Evolutionary conservation across 2,113 vertebrate species (phyloP), one percentile per base, ranked within the genome.

Genomic region (Zootoca vivipara): DNA sequence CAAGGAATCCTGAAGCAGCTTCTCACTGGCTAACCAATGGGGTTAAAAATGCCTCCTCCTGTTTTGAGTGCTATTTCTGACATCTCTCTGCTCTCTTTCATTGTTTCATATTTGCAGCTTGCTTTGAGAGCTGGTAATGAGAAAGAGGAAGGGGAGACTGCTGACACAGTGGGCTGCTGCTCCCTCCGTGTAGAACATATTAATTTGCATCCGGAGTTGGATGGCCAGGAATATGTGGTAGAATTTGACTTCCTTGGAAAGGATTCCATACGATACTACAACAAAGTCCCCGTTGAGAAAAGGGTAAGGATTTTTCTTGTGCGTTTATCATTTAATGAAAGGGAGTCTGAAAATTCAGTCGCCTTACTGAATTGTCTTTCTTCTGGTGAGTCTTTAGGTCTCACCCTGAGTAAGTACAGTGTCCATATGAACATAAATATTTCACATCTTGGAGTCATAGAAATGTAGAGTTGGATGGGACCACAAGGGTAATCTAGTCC

Each of bases 241-340:
- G 99, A 99, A 95, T 99, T 99, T 15, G 98, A 99, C 94, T 99
- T 99, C 97, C 97, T 98, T 33, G 99, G 98, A 81, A 99, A 99
- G 93, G 99, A 99, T 91, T 99, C 99, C 90, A 99, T 99, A 94
- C 98, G 98, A 96, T 99, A 99, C 96, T 99, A 99, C 96, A 99
- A 99, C 97, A 99, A 98, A 92, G 98, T 99, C 87, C 98, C 98
- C 2, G 98, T 99, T 92, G 98, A 99, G 93, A 99, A 99, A 93
- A 97, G 98, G 97, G 99, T 99, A 93, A 98, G 98, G 83, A 75
- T 15, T 22, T 2, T 16, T 0, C 46, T 7, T 70, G 52, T 64
- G 0, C 30, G 12, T 18, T 74, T 42, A 1, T 0, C 40, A 62
- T 38, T 65, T 65, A 42, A 64, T 30, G 7, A 56, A 67, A 9